These are phyloP conservation scores for Mormyrus hasselquistii DNA, from an alignment of 2,797 vertebrate genomes.

Conservation along the genomic window DNA sequence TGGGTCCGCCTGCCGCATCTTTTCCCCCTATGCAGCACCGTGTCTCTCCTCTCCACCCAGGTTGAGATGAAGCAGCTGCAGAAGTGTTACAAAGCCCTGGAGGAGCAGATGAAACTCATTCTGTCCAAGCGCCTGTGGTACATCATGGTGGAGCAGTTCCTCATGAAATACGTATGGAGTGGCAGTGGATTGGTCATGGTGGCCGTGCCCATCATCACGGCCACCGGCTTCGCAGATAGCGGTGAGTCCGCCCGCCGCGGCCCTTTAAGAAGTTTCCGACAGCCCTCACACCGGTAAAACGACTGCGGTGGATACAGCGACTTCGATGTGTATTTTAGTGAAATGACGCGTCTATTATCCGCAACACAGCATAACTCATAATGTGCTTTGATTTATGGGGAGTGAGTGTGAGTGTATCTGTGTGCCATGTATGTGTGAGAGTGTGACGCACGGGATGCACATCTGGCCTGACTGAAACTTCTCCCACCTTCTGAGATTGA, in stretches of 20 bases:
- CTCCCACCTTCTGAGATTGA: not conserved
- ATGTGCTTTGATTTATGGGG: not conserved
- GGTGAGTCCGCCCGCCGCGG: slow-evolving; percentile 56
- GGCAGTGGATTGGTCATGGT: slow-evolving; percentile 92
- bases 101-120: slow-evolving; percentile 92
- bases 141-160: slow-evolving; percentile 96
- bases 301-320: not conserved
- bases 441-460: not conserved
- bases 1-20: not conserved
- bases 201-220: slow-evolving; percentile 94
- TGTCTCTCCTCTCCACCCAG: slow-evolving; percentile 48
- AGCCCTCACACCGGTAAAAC: not conserved
- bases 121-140: slow-evolving; percentile 96
- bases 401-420: not conserved
- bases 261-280: not conserved
- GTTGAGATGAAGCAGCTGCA: slow-evolving; percentile 96
- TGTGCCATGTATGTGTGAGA: not conserved
- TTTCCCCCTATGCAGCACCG: not conserved
- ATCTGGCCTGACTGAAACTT: not conserved
- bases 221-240: slow-evolving; percentile 89
- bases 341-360: not conserved
- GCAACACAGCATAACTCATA: not conserved
- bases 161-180: slow-evolving; percentile 99
- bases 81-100: slow-evolving; percentile 88
- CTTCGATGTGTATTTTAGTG: not conserved